Conservation (phyloP, 2,113 vertebrate genomes). For the Onychostruthus taczanowskii region DNA sequence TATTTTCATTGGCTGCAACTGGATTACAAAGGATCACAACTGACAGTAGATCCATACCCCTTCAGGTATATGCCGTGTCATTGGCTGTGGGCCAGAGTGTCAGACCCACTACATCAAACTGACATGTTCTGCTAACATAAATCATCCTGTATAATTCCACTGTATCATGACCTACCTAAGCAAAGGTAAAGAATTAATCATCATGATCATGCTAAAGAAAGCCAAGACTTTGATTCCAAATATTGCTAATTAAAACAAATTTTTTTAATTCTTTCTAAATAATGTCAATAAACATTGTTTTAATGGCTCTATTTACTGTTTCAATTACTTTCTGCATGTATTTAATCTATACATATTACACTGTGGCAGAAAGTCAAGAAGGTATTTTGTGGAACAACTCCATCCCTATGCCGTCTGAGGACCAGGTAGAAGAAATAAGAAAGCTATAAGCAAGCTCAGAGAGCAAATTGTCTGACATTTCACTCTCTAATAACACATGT, state of each 20-base stretch:
- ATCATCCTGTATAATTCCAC: neutral
- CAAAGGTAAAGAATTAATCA: neutral
- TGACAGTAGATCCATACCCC: neutral
- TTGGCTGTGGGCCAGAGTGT: neutral
- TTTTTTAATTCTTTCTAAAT: neutral
- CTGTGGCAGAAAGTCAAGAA: neutral
- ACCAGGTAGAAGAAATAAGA: neutral
- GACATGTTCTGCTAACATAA: neutral
- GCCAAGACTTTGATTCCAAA: neutral
- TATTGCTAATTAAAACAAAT: neutral
- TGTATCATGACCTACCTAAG: neutral
- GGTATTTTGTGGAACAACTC: neutral
- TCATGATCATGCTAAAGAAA: neutral
- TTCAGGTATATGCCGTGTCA: neutral
- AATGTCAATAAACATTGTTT: neutral
- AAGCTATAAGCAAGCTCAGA: neutral
- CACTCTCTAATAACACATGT: accelerated
- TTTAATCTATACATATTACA: neutral
- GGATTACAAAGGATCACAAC: neutral
- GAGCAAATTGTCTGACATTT: neutral
- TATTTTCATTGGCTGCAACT: neutral
- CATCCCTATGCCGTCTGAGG: neutral
- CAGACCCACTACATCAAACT: neutral
- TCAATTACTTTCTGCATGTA: neutral
- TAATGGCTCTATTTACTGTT: neutral